phyloP scores from a whole-genome alignment of 1,140 invertebrate genomes.

The Sitobion miscanthi region DNA sequence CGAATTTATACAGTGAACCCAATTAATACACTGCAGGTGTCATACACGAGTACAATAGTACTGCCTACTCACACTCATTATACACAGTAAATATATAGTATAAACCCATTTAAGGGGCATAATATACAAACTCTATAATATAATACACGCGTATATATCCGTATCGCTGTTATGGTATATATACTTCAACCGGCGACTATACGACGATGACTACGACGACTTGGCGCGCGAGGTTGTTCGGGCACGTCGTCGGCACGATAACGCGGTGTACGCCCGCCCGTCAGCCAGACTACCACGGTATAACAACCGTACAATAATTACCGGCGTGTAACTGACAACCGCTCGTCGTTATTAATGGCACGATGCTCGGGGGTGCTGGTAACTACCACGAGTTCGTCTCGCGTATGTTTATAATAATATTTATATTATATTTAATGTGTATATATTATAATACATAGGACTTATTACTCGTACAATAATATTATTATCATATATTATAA shows the following conservation, averaged over 20 bases:
- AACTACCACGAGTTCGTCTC: neutral
- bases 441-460: neutral
- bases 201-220: neutral
- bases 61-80: neutral
- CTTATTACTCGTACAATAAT: constrained; percentile 16
- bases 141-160: neutral
- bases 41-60: neutral
- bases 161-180: neutral
- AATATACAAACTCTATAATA: neutral
- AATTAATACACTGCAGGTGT: neutral
- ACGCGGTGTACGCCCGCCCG: neutral
- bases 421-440: neutral
- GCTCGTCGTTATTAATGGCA: constrained; percentile 52
- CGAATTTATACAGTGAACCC: neutral
- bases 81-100: neutral
- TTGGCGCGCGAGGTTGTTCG: neutral
- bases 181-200: neutral
- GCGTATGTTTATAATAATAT: neutral
- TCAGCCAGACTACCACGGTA: neutral
- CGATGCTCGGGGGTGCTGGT: neutral
- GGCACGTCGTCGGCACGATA: constrained; percentile 16
- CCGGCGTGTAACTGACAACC: constrained; percentile 51
- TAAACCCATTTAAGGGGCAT: neutral
- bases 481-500: neutral
- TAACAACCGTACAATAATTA: constrained; percentile 47